Conservation (phyloP, 2,113 vertebrate genomes). For the Chlamydotis undulata region DNA sequence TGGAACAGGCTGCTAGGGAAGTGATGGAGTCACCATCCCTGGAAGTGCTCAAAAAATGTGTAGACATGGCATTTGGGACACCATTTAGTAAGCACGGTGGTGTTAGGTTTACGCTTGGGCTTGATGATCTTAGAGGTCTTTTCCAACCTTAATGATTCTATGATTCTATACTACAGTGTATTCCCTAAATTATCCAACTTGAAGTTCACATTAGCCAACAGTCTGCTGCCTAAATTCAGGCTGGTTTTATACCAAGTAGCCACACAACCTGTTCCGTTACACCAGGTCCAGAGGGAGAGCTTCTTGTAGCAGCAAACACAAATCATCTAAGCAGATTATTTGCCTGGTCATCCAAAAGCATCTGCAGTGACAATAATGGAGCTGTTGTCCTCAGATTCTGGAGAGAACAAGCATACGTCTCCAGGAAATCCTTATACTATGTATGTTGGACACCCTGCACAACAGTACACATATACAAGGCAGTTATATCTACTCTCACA, state of each 20-base stretch:
- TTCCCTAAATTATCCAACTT: neutral
- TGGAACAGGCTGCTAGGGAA: too few species aligned
- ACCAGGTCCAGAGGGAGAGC: neutral
- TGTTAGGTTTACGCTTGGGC: too few species aligned
- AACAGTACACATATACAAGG: rapidly evolving
- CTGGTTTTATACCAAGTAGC: neutral
- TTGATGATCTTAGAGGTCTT: too few species aligned
- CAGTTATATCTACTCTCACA: neutral
- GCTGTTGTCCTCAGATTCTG: neutral
- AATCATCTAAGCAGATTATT: neutral
- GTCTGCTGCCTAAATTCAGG: neutral
- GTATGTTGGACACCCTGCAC: neutral
- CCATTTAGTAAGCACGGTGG: too few species aligned
- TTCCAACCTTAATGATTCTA: too few species aligned
- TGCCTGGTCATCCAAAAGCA: neutral
- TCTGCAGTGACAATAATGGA: neutral
- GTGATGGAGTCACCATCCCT: too few species aligned
- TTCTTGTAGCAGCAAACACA: neutral
- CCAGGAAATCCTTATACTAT: neutral
- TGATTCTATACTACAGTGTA: too few species aligned
- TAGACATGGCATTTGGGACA: too few species aligned
- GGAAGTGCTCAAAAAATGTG: too few species aligned
- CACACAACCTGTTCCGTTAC: neutral
- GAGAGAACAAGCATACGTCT: neutral
- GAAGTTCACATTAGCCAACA: neutral